Conservation (phyloP, 2,888 invertebrate species). For the Amiota mariae region DNA sequence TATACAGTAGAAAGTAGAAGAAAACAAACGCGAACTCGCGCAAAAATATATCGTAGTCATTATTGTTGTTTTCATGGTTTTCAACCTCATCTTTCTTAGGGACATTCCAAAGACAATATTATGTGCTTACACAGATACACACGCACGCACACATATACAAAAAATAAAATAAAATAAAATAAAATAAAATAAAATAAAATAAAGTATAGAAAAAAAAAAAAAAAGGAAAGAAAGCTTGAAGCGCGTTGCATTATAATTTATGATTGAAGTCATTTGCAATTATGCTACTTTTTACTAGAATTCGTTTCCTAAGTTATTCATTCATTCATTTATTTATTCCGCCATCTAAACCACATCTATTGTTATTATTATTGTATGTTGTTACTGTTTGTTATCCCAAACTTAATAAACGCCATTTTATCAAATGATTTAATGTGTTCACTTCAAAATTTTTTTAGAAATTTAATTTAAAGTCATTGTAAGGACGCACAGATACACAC, state of each 20-base stretch:
- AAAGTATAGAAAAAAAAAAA: too few species aligned
- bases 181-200: too few species aligned
- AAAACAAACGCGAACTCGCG: slow-evolving; percentile 30
- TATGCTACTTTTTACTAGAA: neutral
- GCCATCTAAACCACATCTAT: too few species aligned
- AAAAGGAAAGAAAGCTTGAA: neutral
- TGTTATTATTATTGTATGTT: too few species aligned
- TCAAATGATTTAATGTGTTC: too few species aligned
- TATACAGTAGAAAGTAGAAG: slow-evolving; percentile 33
- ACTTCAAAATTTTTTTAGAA: too few species aligned
- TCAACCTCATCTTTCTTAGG: slow-evolving; percentile 69
- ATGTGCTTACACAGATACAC: slow-evolving; percentile 12
- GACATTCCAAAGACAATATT: slow-evolving; percentile 72
- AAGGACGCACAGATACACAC: neutral
- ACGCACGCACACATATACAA: neutral
- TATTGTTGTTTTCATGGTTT: slow-evolving; percentile 45
- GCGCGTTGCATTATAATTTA: slow-evolving; percentile 1
- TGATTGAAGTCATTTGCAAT: slow-evolving; percentile 14
- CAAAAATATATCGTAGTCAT: slow-evolving; percentile 27
- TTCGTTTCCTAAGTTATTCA: neutral
- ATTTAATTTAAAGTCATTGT: too few species aligned
- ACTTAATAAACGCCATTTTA: too few species aligned
- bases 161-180: too few species aligned
- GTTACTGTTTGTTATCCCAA: too few species aligned
- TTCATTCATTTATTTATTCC: too few species aligned